These are phyloP conservation scores for Solea solea DNA, from an alignment of 2,113 vertebrate genomes.

Conservation along the genomic window DNA sequence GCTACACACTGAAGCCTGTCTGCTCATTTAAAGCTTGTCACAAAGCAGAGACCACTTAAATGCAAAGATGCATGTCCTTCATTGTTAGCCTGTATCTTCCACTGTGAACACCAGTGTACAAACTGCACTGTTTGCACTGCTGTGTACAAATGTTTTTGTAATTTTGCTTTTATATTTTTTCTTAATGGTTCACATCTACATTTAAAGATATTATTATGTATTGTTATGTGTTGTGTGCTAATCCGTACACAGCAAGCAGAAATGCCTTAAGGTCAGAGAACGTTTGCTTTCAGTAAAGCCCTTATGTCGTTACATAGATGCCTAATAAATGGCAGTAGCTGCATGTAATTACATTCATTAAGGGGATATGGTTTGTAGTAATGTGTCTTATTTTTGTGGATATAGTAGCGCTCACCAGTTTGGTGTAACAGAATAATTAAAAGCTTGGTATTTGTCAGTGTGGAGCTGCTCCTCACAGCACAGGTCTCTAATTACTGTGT, in stretches of 20 bases:
- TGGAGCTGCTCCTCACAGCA: slow-evolving; percentile 44
- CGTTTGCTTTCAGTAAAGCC: slow-evolving; percentile 11
- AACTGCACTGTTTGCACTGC: no score
- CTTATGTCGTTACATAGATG: slow-evolving; percentile 3
- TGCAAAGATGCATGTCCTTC: background rate
- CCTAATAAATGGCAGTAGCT: slow-evolving; percentile 27
- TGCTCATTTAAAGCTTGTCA: slow-evolving; percentile 3
- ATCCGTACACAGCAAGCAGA: slow-evolving; percentile 3
- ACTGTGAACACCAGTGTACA: no score
- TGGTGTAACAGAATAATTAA: slow-evolving; percentile 51
- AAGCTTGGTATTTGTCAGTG: slow-evolving; percentile 58
- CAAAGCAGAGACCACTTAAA: slow-evolving; percentile 16
- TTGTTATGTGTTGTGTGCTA: background rate
- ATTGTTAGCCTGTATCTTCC: background rate
- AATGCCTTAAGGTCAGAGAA: slow-evolving; percentile 7
- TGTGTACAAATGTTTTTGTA: no score
- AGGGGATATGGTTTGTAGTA: background rate
- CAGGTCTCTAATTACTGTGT: slow-evolving; percentile 60
- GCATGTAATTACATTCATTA: slow-evolving; percentile 27
- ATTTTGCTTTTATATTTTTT: no score
- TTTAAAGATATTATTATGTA: no score
- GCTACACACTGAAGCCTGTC: slow-evolving; percentile 5
- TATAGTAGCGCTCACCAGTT: slow-evolving; percentile 3
- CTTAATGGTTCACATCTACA: no score
- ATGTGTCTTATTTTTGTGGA: slow-evolving; percentile 23